Evolutionary conservation across 2,113 vertebrate genomes (phyloP).

Genomic region (Albula goreensis): DNA sequence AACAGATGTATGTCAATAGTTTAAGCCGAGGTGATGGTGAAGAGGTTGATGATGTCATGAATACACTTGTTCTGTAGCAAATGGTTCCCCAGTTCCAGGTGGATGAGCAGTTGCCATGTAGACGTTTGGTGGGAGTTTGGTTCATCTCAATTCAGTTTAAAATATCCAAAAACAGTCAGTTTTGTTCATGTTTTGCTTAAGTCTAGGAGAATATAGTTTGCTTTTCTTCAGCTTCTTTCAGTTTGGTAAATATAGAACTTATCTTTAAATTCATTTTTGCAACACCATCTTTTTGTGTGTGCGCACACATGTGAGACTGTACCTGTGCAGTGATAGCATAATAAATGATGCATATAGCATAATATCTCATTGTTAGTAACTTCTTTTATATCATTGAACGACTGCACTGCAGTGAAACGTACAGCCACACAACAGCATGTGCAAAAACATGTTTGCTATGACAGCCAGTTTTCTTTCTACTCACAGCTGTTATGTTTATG

Average conservation of each 20-base stretch:
- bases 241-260: no score
- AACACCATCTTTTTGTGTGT: constrained; percentile 8
- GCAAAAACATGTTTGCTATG: not conserved
- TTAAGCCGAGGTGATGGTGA: not conserved
- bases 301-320: constrained; percentile 19
- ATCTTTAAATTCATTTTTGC: no score
- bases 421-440: not conserved
- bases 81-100: no score
- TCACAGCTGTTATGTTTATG: not conserved
- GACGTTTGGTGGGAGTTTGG: no score
- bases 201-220: no score
- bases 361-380: not conserved
- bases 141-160: no score
- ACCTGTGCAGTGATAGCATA: not conserved
- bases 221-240: no score
- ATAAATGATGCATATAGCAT: no score
- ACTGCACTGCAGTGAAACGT: not conserved
- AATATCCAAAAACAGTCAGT: no score
- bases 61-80: no score
- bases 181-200: no score
- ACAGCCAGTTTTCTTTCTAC: not conserved
- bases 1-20: constrained; percentile 13
- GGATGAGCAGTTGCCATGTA: no score
- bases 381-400: not conserved
- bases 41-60: not conserved